Conservation (phyloP, 2,888 invertebrate genomes). For the Pollenia amentaria region DNA sequence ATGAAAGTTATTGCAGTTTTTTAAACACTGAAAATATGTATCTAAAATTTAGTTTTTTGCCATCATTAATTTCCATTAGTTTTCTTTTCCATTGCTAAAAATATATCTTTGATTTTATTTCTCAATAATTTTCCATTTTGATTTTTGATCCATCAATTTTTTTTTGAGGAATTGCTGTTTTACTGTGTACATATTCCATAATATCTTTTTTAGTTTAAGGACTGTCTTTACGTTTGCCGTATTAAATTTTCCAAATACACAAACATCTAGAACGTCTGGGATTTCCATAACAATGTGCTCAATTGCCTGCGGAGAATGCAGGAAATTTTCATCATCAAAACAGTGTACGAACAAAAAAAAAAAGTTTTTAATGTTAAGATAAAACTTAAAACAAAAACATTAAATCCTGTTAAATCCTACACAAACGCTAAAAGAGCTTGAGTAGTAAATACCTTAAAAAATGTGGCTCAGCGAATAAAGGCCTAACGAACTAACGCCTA, state of each 20-base stretch:
- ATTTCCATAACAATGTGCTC: constrained; percentile 38
- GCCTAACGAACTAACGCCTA: too few relatives aligned
- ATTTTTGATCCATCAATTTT: constrained; percentile 12
- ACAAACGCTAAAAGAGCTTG: constrained; percentile 77
- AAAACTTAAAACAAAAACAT: too few relatives aligned
- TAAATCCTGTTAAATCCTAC: constrained; percentile 78
- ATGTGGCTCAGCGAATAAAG: too few relatives aligned
- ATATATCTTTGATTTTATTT: too few relatives aligned
- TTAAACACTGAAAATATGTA: too few relatives aligned
- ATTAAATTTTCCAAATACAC: constrained; percentile 54
- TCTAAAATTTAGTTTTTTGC: too few relatives aligned
- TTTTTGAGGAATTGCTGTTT: constrained; percentile 24
- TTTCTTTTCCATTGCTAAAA: neutral
- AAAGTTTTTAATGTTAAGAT: too few relatives aligned
- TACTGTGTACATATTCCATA: constrained; percentile 74
- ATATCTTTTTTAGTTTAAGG: constrained; percentile 75
- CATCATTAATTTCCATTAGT: too few relatives aligned
- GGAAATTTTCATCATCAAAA: constrained; percentile 59
- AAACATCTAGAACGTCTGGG: constrained; percentile 50
- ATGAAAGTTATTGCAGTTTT: too few relatives aligned
- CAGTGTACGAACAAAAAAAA: too few relatives aligned
- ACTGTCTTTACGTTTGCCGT: too few relatives aligned
- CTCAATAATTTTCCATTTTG: constrained; percentile 53
- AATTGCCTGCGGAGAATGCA: constrained; percentile 54
- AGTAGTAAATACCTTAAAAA: too few relatives aligned